These are phyloP conservation scores for Drosophila seguyi DNA, from an alignment of 1,140 invertebrate species.

Conservation along the genomic window DNA sequence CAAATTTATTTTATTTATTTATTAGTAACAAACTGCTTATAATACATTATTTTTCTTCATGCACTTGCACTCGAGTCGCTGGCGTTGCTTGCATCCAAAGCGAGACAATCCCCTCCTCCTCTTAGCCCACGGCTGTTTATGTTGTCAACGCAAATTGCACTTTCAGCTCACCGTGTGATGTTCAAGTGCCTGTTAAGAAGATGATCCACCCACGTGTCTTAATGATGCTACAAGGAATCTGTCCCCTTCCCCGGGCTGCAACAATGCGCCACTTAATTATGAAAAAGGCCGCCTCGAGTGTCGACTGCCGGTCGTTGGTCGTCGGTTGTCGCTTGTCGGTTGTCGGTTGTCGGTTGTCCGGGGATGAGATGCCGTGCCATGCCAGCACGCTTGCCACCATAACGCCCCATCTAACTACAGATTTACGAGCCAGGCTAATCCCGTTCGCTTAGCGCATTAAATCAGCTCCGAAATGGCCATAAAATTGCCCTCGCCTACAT, in stretches of 20 bases:
- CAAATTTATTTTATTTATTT: not conserved
- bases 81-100: constrained; percentile 20
- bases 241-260: constrained; percentile 21
- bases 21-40: not conserved
- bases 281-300: constrained; percentile 70
- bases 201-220: constrained; percentile 71
- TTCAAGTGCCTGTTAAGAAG: constrained; percentile 78
- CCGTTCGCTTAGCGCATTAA: constrained; percentile 72
- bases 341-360: not conserved
- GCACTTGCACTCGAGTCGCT: constrained; percentile 36
- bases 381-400: constrained; percentile 30
- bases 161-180: constrained; percentile 73
- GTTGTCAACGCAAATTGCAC: constrained; percentile 76
- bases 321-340: not conserved
- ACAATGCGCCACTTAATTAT: constrained; percentile 77
- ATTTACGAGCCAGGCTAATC: constrained; percentile 72
- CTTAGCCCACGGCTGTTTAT: constrained; percentile 36
- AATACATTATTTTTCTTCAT: not conserved
- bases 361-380: constrained; percentile 6
- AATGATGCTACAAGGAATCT: constrained; percentile 67
- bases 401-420: constrained; percentile 52
- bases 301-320: constrained; percentile 2
- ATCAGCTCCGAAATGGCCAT: constrained; percentile 77
- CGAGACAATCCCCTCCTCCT: not conserved
- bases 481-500: constrained; percentile 64